phyloP scores from a whole-genome alignment of 1,140 invertebrate species.

The Steinernema feltiae region DNA sequence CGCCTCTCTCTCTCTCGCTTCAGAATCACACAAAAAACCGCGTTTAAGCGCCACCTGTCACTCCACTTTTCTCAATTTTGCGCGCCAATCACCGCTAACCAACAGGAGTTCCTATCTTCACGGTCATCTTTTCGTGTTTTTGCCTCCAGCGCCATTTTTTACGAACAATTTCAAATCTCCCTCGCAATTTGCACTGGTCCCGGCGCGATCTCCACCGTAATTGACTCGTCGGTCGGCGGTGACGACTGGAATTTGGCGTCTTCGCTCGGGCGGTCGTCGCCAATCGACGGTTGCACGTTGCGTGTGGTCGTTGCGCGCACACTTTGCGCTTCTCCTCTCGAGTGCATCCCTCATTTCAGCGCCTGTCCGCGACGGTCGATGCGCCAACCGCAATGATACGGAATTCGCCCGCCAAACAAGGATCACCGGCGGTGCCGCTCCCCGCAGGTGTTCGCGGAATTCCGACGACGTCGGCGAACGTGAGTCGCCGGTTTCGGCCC shows the following conservation, averaged over 20 bases:
- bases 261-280: background rate
- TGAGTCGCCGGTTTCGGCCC: background rate
- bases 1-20: background rate
- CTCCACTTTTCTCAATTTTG: background rate
- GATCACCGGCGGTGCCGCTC: background rate
- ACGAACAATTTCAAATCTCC: background rate
- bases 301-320: background rate
- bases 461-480: background rate
- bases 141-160: background rate
- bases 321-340: background rate
- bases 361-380: background rate
- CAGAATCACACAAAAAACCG: background rate
- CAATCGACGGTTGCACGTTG: background rate
- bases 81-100: too few relatives aligned
- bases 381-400: background rate
- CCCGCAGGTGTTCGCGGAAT: background rate
- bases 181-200: background rate
- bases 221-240: slow-evolving; percentile 2
- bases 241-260: slow-evolving; percentile 5
- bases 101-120: too few relatives aligned
- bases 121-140: too few relatives aligned
- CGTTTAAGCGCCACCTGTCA: background rate
- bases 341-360: background rate
- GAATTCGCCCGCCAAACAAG: background rate
- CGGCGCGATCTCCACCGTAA: background rate